Conservation (phyloP, 37 sponge, comb jelly and placozoan species). For the Crambe crambe region DNA sequence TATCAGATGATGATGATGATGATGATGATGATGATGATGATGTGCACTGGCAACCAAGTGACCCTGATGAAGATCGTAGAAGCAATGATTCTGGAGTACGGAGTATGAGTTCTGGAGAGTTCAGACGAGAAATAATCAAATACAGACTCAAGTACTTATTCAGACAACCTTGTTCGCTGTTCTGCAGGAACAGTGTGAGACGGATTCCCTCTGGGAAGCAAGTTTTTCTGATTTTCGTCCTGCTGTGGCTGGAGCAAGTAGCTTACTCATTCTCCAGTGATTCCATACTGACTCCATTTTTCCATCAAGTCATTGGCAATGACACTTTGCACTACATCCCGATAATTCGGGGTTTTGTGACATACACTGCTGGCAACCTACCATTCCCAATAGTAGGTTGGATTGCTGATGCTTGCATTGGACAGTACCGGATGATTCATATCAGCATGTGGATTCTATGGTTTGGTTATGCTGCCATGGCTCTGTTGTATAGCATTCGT, state of each 20-base stretch:
- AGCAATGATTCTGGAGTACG: too few species aligned
- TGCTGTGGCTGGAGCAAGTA: slow-evolving; percentile 12
- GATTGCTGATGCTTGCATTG: slow-evolving; percentile 13
- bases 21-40: too few species aligned
- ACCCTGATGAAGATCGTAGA: too few species aligned
- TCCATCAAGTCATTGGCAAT: neutral
- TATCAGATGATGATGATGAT: too few species aligned
- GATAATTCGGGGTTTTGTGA: neutral
- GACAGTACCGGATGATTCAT: slow-evolving; percentile 3
- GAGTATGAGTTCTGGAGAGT: neutral
- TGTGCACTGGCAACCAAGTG: too few species aligned
- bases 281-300: neutral
- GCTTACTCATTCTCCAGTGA: slow-evolving; percentile 6
- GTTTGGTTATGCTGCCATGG: neutral
- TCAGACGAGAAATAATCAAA: neutral
- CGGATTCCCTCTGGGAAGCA: slow-evolving; percentile 27
- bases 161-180: neutral
- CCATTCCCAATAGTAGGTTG: slow-evolving; percentile 20
- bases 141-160: neutral
- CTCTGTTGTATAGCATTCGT: neutral
- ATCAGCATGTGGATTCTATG: slow-evolving; percentile 5
- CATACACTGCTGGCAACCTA: neutral
- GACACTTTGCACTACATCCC: neutral
- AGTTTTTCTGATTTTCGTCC: neutral
- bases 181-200: neutral